These are phyloP conservation scores for Clepsis dumicolana DNA, from an alignment of 2,888 invertebrate genomes.

Conservation along the genomic window DNA sequence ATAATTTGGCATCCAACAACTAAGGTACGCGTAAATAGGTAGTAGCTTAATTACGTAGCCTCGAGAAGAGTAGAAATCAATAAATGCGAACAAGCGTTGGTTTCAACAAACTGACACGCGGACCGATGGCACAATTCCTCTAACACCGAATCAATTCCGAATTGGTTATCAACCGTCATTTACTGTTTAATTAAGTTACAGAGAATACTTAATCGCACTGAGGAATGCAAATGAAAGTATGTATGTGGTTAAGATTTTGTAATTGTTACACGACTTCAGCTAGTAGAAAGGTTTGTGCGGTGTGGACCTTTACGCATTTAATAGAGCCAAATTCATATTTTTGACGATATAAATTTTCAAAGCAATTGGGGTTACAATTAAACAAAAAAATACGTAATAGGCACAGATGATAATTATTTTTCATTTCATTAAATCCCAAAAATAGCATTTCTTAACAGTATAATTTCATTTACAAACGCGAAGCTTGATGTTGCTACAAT, in stretches of 20 bases:
- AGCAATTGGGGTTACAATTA: neutral
- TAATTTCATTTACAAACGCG: constrained; percentile 27
- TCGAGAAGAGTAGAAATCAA: constrained; percentile 64
- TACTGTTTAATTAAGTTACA: constrained; percentile 38
- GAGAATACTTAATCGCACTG: neutral
- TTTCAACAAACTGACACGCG: constrained; percentile 47
- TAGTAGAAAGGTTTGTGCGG: constrained; percentile 3
- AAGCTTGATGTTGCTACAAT: constrained; percentile 47
- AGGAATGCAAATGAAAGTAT: constrained; percentile 23
- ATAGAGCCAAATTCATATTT: constrained; percentile 14
- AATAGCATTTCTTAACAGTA: constrained; percentile 1
- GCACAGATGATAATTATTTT: neutral
- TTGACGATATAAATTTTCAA: neutral
- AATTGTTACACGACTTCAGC: constrained; percentile 18
- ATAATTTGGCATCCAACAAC: constrained; percentile 82
- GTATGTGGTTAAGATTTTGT: constrained; percentile 5
- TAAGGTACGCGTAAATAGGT: constrained; percentile 51
- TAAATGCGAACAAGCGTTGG: constrained; percentile 78
- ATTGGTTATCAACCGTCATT: constrained; percentile 38
- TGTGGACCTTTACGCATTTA: neutral
- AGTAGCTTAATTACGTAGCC: constrained; percentile 69
- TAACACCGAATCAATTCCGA: constrained; percentile 35
- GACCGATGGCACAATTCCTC: constrained; percentile 51
- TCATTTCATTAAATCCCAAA: neutral
- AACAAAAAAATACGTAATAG: neutral